These are phyloP conservation scores for Emydocephalus ijimae DNA, from an alignment of 2,113 vertebrate genomes.

Conservation along the genomic window DNA sequence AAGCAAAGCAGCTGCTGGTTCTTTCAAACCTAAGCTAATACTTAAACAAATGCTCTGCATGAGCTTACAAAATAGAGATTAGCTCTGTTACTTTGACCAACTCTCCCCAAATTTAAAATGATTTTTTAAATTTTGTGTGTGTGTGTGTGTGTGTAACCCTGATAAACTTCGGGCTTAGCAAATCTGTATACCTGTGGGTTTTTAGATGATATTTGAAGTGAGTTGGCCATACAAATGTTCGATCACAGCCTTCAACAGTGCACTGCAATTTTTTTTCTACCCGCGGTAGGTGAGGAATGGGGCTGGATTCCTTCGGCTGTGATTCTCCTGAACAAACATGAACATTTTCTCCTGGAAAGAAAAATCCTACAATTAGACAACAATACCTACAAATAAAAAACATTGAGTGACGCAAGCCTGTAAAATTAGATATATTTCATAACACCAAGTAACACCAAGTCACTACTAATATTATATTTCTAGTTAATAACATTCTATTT, in stretches of 20 bases:
- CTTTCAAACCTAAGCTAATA: neutral
- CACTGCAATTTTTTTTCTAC: conserved; percentile 89
- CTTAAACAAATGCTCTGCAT: neutral
- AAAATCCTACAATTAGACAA: conserved; percentile 19
- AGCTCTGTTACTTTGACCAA: neutral
- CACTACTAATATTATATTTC: rapidly evolving
- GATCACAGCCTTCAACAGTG: conserved; percentile 90
- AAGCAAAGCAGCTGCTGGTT: neutral
- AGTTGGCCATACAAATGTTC: conserved; percentile 94
- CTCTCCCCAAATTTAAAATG: neutral
- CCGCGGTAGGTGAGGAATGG: conserved; percentile 70
- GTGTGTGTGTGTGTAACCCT: neutral
- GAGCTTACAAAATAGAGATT: neutral
- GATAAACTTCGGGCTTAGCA: neutral
- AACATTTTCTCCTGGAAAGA: conserved; percentile 80
- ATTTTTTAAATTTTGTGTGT: too few relatives aligned
- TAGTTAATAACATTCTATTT: neutral
- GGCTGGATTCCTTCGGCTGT: conserved; percentile 75
- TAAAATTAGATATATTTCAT: neutral
- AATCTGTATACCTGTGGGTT: conserved; percentile 84
- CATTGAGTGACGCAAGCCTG: neutral
- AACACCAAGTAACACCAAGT: neutral
- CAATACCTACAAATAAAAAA: neutral
- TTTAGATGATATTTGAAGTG: conserved; percentile 98
- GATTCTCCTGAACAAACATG: conserved; percentile 80